Conservation (phyloP, 2,113 vertebrate species). For the Morone saxatilis region DNA sequence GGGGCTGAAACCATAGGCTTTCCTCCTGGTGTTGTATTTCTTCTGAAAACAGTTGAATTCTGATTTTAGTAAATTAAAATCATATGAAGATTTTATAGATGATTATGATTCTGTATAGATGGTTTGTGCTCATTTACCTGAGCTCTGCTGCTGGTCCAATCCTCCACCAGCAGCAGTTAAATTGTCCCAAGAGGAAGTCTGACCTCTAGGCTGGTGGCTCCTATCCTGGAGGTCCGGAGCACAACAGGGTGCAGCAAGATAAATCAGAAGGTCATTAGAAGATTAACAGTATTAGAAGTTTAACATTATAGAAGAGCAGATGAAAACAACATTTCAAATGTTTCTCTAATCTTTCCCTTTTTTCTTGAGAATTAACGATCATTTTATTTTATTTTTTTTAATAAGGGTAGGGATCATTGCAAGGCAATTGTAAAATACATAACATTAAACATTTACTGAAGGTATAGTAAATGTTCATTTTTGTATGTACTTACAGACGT, state of each 20-base stretch:
- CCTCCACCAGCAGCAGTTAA: not conserved
- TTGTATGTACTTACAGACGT: not conserved
- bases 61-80: not conserved
- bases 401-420: too few species aligned
- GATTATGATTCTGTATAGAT: not conserved
- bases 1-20: not conserved
- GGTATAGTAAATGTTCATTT: not conserved
- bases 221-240: not conserved
- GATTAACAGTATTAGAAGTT: too few species aligned
- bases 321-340: not conserved
- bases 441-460: too few species aligned
- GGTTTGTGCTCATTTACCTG: not conserved
- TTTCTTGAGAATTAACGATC: not conserved
- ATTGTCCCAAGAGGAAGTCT: too few species aligned
- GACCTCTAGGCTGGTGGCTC: not conserved
- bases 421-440: too few species aligned
- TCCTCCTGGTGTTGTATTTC: not conserved
- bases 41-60: not conserved
- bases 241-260: not conserved
- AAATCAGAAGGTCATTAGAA: not conserved
- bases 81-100: not conserved
- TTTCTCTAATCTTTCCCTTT: not conserved
- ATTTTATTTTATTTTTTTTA: not conserved
- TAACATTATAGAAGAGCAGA: too few species aligned
- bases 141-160: not conserved